phyloP scores from a whole-genome alignment of 2,888 invertebrate genomes.

The Hirtodrosophila alboralis region DNA sequence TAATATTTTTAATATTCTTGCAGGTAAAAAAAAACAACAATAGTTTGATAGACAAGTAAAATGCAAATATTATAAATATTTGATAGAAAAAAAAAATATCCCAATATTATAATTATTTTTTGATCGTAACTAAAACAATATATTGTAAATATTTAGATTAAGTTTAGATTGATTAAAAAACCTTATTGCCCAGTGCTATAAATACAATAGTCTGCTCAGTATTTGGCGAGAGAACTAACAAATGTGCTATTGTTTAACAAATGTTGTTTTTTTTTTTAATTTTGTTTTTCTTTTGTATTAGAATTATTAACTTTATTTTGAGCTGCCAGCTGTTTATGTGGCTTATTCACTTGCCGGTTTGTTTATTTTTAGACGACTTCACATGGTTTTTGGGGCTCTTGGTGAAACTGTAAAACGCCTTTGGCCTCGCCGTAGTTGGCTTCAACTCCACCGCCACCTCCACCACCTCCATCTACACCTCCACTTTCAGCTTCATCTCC shows the following conservation, averaged over 20 bases:
- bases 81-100: too few relatives aligned
- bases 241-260: slow-evolving; percentile 3
- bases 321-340: slow-evolving; percentile 42
- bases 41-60: too few relatives aligned
- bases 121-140: too few relatives aligned
- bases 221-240: slow-evolving; percentile 6
- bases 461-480: slow-evolving; percentile 3
- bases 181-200: not conserved
- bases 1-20: too few relatives aligned
- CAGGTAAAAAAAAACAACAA: too few relatives aligned
- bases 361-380: slow-evolving; percentile 62
- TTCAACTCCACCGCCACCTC: slow-evolving; percentile 16
- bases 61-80: too few relatives aligned
- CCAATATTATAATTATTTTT: too few relatives aligned
- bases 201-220: not conserved
- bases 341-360: slow-evolving; percentile 66
- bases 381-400: slow-evolving; percentile 37
- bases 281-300: slow-evolving; percentile 10
- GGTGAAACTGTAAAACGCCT: slow-evolving; percentile 72
- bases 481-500: slow-evolving; percentile 15
- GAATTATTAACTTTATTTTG: slow-evolving; percentile 48
- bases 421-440: slow-evolving; percentile 45
- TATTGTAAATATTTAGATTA: too few relatives aligned
- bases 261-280: slow-evolving; percentile 3
- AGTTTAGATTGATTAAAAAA: too few relatives aligned